A percentile compares a stretch with the other conserved stretches of the same genome.
Conservation (phyloP, 1,140 invertebrate genomes). For the Latrodectus geometricus region DNA sequence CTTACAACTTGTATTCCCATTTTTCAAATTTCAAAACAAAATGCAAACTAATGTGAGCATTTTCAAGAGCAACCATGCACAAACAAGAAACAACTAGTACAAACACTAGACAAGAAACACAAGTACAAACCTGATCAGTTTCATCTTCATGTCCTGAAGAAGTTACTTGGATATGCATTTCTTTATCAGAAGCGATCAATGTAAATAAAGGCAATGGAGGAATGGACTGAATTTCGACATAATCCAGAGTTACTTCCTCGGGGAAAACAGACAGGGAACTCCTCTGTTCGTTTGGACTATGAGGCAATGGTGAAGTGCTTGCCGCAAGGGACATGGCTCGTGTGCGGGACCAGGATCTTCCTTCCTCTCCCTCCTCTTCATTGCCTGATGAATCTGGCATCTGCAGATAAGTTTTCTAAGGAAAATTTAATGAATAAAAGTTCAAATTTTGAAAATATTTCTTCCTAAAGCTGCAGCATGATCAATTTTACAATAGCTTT, state of each 20-base stretch:
- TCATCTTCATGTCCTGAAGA: slow-evolving; percentile 47
- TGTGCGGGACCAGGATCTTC: slow-evolving; percentile 79
- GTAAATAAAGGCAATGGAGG: slow-evolving; percentile 97
- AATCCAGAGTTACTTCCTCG: slow-evolving; percentile 91
- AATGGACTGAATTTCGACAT: slow-evolving; percentile 95
- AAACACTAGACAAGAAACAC: neutral
- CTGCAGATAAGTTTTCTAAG: slow-evolving; percentile 57
- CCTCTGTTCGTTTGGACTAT: slow-evolving; percentile 72
- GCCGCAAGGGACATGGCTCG: slow-evolving; percentile 79
- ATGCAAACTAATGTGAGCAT: too few species aligned
- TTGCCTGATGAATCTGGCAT: slow-evolving; percentile 35
- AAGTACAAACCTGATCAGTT: slow-evolving; percentile 47
- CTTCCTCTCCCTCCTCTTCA: slow-evolving; percentile 47
- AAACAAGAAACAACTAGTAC: slow-evolving; percentile 1
- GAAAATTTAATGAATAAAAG: neutral
- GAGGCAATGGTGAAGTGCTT: slow-evolving; percentile 66
- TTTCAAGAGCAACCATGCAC: neutral
- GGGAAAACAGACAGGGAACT: slow-evolving; percentile 74
- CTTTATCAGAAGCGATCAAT: slow-evolving; percentile 91
- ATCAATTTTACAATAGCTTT: too few species aligned
- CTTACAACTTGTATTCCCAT: too few species aligned
- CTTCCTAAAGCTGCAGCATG: neutral
- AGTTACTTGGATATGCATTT: slow-evolving; percentile 70
- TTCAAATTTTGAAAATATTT: neutral
- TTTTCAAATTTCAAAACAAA: too few species aligned